Evolutionary conservation across 2,797 vertebrate species (phyloP).

Genomic region (Enteromius treurensis): DNA sequence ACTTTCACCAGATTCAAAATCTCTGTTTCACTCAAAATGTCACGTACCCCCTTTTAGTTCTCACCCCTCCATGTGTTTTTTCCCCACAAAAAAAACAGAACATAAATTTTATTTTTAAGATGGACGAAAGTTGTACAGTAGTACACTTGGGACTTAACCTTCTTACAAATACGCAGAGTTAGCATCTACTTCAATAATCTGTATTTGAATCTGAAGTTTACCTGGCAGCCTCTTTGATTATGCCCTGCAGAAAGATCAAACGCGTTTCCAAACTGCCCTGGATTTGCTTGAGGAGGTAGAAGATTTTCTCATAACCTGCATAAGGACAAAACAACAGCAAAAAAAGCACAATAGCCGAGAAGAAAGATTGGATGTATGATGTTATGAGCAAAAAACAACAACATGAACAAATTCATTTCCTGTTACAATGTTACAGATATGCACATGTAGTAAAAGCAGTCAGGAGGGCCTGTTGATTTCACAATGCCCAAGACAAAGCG

Average conservation of each 20-base stretch:
- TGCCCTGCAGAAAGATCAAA: conserved; percentile 92
- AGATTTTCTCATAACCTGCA: conserved; percentile 94
- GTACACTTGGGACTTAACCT: background rate
- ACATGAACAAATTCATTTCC: background rate
- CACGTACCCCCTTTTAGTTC: too few species aligned
- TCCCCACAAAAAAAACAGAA: too few species aligned
- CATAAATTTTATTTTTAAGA: too few species aligned
- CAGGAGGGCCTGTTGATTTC: background rate
- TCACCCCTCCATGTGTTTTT: too few species aligned
- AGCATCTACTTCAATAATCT: background rate
- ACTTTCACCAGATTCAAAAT: too few species aligned
- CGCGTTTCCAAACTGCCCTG: conserved; percentile 92
- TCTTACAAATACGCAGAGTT: background rate
- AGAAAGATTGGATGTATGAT: background rate
- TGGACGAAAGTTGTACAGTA: too few species aligned
- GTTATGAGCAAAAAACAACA: conserved; percentile 11
- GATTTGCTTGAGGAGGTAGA: conserved; percentile 93
- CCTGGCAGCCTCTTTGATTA: conserved; percentile 97
- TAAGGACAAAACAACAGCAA: too few species aligned
- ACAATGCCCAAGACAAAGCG: background rate
- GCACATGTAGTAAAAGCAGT: background rate
- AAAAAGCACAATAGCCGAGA: background rate
- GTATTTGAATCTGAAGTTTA: conserved; percentile 60
- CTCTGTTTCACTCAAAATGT: too few species aligned
- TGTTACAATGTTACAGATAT: background rate